phyloP scores from a whole-genome alignment of 1,140 invertebrate species.

The Ridgeia piscesae region DNA sequence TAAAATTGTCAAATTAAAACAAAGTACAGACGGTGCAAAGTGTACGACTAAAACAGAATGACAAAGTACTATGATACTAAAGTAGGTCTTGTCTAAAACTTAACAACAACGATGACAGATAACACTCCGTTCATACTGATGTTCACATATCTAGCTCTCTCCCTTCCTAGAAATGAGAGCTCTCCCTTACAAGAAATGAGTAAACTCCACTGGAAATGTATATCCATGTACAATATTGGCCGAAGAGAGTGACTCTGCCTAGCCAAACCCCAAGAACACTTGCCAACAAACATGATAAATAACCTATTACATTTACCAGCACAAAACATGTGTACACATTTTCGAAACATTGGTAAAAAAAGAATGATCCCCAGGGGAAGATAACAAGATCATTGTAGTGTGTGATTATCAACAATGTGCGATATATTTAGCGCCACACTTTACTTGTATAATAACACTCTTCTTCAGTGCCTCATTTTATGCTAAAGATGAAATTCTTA shows the following conservation, averaged over 20 bases:
- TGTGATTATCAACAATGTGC: neutral
- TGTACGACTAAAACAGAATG: neutral
- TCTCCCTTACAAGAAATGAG: slow-evolving; percentile 5
- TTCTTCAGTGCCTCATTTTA: neutral
- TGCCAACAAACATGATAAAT: neutral
- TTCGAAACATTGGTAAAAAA: slow-evolving; percentile 1
- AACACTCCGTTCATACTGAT: neutral
- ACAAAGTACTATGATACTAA: neutral
- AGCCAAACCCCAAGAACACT: neutral
- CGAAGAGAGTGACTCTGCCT: too few relatives aligned
- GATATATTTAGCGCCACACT: neutral
- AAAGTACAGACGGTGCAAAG: neutral
- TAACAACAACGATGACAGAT: neutral
- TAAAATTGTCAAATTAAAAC: neutral
- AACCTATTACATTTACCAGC: neutral
- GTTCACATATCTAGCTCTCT: neutral
- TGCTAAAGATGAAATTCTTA: neutral
- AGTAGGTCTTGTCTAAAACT: neutral
- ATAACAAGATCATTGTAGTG: neutral
- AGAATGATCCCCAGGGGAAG: neutral
- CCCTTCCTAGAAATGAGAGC: neutral
- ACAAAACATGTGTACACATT: neutral
- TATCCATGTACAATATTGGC: neutral
- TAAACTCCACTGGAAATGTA: neutral
- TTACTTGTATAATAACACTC: neutral